Base-by-base conservation (phyloP, 1,140 invertebrate species). In the Pachypeltis micranthus region DNA sequence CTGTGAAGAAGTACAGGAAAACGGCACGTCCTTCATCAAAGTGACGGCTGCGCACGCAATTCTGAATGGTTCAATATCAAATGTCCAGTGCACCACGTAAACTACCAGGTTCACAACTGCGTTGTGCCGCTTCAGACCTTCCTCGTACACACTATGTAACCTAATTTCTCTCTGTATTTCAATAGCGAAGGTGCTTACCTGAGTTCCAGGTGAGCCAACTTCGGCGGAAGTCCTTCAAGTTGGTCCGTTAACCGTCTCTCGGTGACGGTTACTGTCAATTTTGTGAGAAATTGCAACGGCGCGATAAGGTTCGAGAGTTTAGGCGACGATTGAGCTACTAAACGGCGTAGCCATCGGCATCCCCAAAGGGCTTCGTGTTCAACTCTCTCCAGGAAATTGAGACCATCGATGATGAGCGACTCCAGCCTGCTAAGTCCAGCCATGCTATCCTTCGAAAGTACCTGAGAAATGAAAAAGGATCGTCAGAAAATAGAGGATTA, bases 131-230 rank as follows among this genome's bases (percentile, higher is more conserved):
- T n/a, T n/a, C n/a, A n/a, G n/a, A n/a, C n/a, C n/a, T n/a, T n/a
- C n/a, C n/a, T n/a, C n/a, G n/a, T n/a, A n/a, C n/a, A n/a, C n/a
- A n/a, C n/a, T n/a, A n/a, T n/a, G n/a, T n/a, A n/a, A n/a, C n/a
- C n/a, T n/a, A n/a, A n/a, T n/a, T n/a, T n/a, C n/a, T n/a, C n/a
- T n/a, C n/a, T n/a, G n/a, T n/a, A n/a, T n/a, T n/a, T n/a, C n/a
- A n/a, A n/a, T n/a, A n/a, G n/a, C n/a, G n/a, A n/a, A n/a, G n/a
- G n/a, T n/a, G 7, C 34, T 10, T 51, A 51, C 47, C 47, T 59
- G 25, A 93, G 85, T 69, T 89, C 86, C 23, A 93, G 73, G 64
- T 90, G 83, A 61, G 83, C 80, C n/a, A 93, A 77, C 70, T 90
- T 90, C 2, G 85, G 82, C 16, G 81, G 85, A 10, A 63, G 19